These are phyloP conservation scores for Cerastis leucographa DNA, from an alignment of 2,888 invertebrate species.

Conservation along the genomic window DNA sequence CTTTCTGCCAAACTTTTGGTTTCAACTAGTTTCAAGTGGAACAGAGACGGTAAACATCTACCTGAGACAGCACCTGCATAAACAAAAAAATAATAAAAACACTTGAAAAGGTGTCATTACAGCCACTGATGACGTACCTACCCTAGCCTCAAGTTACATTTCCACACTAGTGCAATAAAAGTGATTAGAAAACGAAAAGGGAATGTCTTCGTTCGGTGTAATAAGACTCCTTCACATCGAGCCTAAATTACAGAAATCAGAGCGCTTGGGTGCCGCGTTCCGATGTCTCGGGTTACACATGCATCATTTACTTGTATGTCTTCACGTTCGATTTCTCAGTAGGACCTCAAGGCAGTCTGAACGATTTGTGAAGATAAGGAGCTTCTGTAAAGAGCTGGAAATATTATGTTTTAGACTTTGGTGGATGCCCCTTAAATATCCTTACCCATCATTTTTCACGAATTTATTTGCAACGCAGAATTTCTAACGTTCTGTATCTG, in stretches of 20 bases:
- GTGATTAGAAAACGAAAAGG: slow-evolving; percentile 76
- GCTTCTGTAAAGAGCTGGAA: neutral
- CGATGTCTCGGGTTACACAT: slow-evolving; percentile 63
- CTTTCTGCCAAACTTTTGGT: slow-evolving; percentile 19
- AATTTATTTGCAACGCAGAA: neutral
- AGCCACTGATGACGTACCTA: slow-evolving; percentile 6
- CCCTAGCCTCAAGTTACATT: slow-evolving; percentile 43
- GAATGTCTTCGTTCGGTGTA: slow-evolving; percentile 66
- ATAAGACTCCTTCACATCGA: slow-evolving; percentile 69
- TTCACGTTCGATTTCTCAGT: slow-evolving; percentile 51
- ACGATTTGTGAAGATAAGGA: neutral
- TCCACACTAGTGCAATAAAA: slow-evolving; percentile 63
- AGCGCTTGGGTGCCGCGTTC: slow-evolving; percentile 59
- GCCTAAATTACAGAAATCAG: slow-evolving; percentile 74
- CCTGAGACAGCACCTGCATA: slow-evolving; percentile 49
- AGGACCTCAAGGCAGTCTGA: neutral
- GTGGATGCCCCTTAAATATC: neutral
- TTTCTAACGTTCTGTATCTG: neutral
- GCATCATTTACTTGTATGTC: slow-evolving; percentile 58
- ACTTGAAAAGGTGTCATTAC: slow-evolving; percentile 28
- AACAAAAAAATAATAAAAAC: slow-evolving; percentile 41
- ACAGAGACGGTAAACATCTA: slow-evolving; percentile 21
- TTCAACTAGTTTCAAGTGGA: slow-evolving; percentile 23
- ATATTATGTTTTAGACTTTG: neutral
- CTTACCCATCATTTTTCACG: neutral